Base-by-base conservation (phyloP, 2,888 invertebrate species). In the Lagria hirta region DNA sequence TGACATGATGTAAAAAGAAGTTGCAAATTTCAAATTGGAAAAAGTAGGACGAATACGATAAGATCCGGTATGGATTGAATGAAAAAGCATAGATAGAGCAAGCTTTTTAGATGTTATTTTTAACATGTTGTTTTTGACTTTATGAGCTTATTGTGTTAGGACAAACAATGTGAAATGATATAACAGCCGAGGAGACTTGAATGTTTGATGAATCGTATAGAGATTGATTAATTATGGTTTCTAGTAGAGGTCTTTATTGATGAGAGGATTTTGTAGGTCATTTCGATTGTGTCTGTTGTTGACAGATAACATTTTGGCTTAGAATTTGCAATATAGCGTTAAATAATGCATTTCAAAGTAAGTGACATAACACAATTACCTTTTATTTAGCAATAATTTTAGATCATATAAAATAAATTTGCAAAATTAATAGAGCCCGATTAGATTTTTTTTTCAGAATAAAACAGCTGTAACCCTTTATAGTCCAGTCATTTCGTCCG, bases 261-360 rank as follows among this genome's bases (percentile, higher is more conserved):
- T 62, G 58, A 52, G 52, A 53, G 58, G 61, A 64, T 63, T 64
- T 64, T 64, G 54, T 65, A 60, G 66, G 66, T 64, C 64, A 61
- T 48, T 52, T 55, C 62, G 62, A 66, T 65, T 63, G 64, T 64
- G 62, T 58, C 62, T 62, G 62, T 53, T 57, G 60, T 60, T 62
- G 63, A 62, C 65, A 64, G 60, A 57, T 59, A 60, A 51, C 56
- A n/a, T n/a, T n/a, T n/a, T n/a, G n/a, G n/a, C n/a, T n/a, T n/a
- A n/a, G n/a, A n/a, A n/a, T n/a, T n/a, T n/a, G n/a, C n/a, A n/a
- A n/a, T n/a, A n/a, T n/a, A n/a, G n/a, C n/a, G n/a, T n/a, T n/a
- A n/a, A n/a, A n/a, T n/a, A n/a, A n/a, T n/a, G n/a, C n/a, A n/a
- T n/a, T n/a, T n/a, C n/a, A n/a, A n/a, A n/a, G n/a, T n/a, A n/a